Evolutionary conservation across 1,140 invertebrate species (phyloP).

Genomic region (Lutraria rhynchaena): DNA sequence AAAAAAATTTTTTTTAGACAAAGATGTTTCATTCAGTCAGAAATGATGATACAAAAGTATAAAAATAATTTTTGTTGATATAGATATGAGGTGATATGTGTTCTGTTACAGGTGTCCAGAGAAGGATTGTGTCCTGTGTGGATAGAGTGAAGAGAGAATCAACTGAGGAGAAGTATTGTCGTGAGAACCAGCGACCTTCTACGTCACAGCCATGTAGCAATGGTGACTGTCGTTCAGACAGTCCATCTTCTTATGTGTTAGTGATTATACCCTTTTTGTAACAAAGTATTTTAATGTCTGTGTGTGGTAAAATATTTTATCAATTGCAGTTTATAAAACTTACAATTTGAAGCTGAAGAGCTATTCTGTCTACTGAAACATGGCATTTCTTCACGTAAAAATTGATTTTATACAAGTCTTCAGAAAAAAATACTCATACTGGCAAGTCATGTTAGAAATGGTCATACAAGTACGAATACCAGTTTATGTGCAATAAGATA

Average conservation of each 20-base stretch:
- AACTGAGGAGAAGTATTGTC: conserved; percentile 14
- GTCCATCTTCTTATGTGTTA: conserved; percentile 32
- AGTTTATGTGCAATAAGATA: too few species aligned
- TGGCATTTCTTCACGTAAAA: too few species aligned
- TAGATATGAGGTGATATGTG: not conserved
- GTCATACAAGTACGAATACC: too few species aligned
- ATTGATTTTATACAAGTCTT: too few species aligned
- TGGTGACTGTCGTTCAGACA: not conserved
- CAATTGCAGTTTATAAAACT: too few species aligned
- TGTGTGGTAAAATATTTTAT: too few species aligned
- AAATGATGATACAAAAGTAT: not conserved
- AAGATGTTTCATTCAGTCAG: not conserved
- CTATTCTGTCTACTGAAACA: too few species aligned
- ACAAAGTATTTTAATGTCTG: too few species aligned
- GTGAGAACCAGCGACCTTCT: not conserved
- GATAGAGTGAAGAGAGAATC: conserved; percentile 27
- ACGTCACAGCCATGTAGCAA: conserved; percentile 10
- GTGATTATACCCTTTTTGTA: conserved; percentile 8
- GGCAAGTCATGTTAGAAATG: too few species aligned
- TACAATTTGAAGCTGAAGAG: too few species aligned
- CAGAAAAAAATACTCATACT: too few species aligned
- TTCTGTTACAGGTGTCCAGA: conserved; percentile 31
- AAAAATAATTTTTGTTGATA: not conserved
- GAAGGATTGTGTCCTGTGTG: conserved; percentile 42
- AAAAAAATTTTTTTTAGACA: not conserved